A percentile compares a stretch with the other conserved stretches of the same genome.
Evolutionary conservation across 2,113 vertebrate species (phyloP).

Genomic region (Aegithalos caudatus): DNA sequence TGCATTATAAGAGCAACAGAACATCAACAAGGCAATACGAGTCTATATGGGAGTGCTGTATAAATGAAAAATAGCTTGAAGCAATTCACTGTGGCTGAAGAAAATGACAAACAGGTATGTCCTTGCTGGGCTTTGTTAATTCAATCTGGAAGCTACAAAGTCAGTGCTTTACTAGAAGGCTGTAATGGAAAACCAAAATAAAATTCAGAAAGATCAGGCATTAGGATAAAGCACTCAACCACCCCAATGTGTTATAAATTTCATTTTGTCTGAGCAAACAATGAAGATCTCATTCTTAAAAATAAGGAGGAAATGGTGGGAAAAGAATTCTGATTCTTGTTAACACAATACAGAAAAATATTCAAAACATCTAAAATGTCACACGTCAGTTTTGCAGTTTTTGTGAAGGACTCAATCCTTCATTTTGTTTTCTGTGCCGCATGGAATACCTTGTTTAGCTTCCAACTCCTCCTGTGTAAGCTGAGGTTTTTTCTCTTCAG

Average conservation of each 20-base stretch:
- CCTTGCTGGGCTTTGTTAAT: not conserved
- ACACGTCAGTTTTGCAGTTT: not conserved
- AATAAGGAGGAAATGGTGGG: not conserved
- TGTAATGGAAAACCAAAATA: not conserved
- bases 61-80: not conserved
- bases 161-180: not conserved
- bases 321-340: not conserved
- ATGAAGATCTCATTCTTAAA: not conserved
- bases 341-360: not conserved
- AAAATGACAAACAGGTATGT: not conserved
- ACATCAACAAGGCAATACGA: not conserved
- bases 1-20: not conserved
- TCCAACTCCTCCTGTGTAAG: conserved; percentile 92
- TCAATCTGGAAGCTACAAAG: not conserved
- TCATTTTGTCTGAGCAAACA: not conserved
- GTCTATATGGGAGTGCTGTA: not conserved
- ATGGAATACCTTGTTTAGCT: conserved; percentile 90
- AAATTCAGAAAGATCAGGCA: not conserved
- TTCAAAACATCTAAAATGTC: not conserved
- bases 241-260: not conserved
- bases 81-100: not conserved
- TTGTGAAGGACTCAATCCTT: not conserved
- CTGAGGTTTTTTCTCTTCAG: conserved; percentile 87
- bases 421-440: not conserved
- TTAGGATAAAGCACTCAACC: not conserved